phyloP scores from a whole-genome alignment of 2,113 vertebrate species.

The Callithrix jacchus region DNA sequence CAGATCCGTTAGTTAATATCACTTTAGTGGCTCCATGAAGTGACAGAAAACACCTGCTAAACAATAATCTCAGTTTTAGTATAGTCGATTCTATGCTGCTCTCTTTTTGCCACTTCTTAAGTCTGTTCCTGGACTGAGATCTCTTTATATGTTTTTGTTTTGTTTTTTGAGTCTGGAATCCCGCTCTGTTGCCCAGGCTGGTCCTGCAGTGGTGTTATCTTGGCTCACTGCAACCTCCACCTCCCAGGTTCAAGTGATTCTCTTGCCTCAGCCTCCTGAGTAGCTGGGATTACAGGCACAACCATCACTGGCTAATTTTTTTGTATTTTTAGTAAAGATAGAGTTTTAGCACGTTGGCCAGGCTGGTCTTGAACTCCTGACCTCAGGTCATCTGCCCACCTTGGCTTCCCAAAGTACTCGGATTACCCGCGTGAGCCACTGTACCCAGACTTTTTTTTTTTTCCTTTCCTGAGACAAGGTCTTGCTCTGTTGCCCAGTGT shows the following conservation, averaged over 20 bases:
- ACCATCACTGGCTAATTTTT: too few species aligned
- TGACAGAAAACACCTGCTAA: neutral
- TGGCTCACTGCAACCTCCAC: too few species aligned
- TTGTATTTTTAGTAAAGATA: too few species aligned
- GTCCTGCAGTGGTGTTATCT: too few species aligned
- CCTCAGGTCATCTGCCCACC: too few species aligned
- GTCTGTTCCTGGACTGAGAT: neutral
- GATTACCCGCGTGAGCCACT: too few species aligned
- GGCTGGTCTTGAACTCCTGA: too few species aligned
- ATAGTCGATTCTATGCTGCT: neutral
- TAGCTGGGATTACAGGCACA: neutral
- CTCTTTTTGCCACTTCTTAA: neutral
- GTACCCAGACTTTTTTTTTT: too few species aligned
- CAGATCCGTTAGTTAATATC: neutral
- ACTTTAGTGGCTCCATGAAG: neutral
- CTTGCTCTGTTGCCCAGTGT: neutral
- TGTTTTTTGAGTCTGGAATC: neutral
- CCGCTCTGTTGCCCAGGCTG: too few species aligned
- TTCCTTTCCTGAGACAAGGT: too few species aligned
- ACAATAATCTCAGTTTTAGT: slow-evolving; percentile 12
- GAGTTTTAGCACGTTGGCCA: too few species aligned
- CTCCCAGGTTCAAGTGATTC: neutral
- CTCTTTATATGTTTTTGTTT: neutral
- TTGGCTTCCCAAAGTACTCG: too few species aligned
- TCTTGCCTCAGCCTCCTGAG: neutral